Conservation (phyloP, 2,113 vertebrate genomes). For the Mormoops blainvillei region DNA sequence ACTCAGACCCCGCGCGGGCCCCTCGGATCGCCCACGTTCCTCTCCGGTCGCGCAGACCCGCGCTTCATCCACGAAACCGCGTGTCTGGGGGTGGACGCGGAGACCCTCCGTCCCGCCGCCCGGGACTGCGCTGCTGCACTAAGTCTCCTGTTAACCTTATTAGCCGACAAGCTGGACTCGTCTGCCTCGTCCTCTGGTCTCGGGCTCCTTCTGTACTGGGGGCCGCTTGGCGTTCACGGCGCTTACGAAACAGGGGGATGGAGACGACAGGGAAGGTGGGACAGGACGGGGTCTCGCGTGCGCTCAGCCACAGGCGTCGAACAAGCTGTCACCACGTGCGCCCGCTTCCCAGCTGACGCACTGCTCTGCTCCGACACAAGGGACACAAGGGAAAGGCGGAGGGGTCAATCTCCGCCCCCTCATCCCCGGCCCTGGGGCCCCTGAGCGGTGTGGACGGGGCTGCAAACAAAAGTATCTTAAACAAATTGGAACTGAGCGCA, state of each 20-base stretch:
- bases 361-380: not conserved
- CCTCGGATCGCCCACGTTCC: not conserved
- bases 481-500: not conserved
- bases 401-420: not conserved
- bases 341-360: not conserved
- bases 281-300: not conserved
- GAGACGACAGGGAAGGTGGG: not conserved
- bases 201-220: not conserved
- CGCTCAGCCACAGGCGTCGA: not conserved
- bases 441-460: not conserved
- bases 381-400: not conserved
- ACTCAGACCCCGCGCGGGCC: not conserved
- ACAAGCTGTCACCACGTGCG: not conserved
- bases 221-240: not conserved
- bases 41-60: not conserved
- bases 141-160: not conserved
- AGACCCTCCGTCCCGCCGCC: not conserved
- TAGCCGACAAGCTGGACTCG: not conserved
- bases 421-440: not conserved
- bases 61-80: not conserved
- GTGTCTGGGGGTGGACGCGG: not conserved
- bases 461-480: not conserved
- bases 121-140: not conserved
- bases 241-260: not conserved
- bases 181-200: not conserved